Base-by-base conservation (phyloP, 2,113 vertebrate species). In the Corythoichthys haematopterus region DNA sequence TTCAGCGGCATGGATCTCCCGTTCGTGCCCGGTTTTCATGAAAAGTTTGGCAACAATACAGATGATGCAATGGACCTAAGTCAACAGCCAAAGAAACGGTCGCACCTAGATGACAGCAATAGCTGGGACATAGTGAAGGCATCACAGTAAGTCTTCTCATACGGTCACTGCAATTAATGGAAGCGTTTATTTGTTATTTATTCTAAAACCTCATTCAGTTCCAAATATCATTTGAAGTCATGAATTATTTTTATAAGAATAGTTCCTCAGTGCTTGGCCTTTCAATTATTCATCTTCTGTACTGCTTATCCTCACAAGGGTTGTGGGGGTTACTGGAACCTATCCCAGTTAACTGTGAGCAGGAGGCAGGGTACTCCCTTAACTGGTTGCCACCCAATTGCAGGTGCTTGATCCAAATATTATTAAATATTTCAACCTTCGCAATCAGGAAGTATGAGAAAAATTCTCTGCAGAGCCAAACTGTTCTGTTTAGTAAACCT, bases 101-200 rank as follows among this genome's bases (percentile, higher is more conserved):
- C 92, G 0, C 68, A 88, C 52, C 72, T 88, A 75, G 95, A 95
- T 35, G 95, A 98, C 74, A 92, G 92, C 70, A 89, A 91, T 85
- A 95, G 89, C 72, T 98, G 93, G 89, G 96, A 97, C 84, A 98
- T 98, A 3, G 88, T 98, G 13, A 96, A 95, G 85, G 95, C 96
- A 38, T 94, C 96, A 0, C 96, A 99, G 97, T 99, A 84, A 94
- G 96, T 64, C 38, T 43, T 45, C 9, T 57, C n/a, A 50, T 33
- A 13, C 60, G 38, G 3, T 3, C 14, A 15, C 13, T 50, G 2
- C 0, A 50, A 50, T 50, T 2, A 50, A 14, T 50, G 47, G 10
- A 50, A 50, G 14, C 47, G 14, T 50, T 46, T 46, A 2, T 46
- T 10, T 11, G 11, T 46, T 43, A 6, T 43, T 2, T 43, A 8